Evolutionary conservation across 2,888 invertebrate species (phyloP), one percentile per base, ranked within the genome.

Genomic region (Cryptocephalus moraei): DNA sequence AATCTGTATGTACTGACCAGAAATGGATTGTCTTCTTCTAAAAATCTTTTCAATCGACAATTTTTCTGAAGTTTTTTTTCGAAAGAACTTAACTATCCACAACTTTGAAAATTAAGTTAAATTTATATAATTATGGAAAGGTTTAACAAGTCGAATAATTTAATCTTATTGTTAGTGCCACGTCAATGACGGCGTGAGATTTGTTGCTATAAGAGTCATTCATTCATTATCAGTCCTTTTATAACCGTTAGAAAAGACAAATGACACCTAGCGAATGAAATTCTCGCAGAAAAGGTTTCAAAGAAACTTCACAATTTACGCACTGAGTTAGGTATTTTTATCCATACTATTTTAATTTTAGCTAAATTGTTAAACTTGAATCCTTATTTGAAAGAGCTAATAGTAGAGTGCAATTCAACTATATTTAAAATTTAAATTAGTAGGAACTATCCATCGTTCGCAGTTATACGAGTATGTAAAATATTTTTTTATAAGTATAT

Each of bases 241-340:
- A 49, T 22, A 61, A 59, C 62, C 61, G 62, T 67, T 69, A 68
- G 66, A 67, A 70, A 68, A 70, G 68, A 70, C 68, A 69, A 68
- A 69, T 67, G 66, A 67, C 65, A 57, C 47, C 49, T 49, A 45
- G 48, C 45, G 41, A 44, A 44, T 47, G 48, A 49, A 47, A 41
- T 46, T 41, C 45, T 46, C 12, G 39, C 36, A 22, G 22, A 22
- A 22, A 22, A 4, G 22, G 22, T 22, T 22, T 22, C 6, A 22
- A 22, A 22, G 22, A 22, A 22, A 22, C 22, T 22, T 22, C 22
- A 22, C 22, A 22, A 22, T 22, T 4, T 22, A 22, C 22, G 22
- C 22, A 43, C 12, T 36, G 36, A 36, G 4, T 36, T 11, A 36
- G 6, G 36, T 4, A 36, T 2, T 36, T 46, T 49, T 49, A 51